Percentiles rank a stretch among this genome's conserved stretches.
These are phyloP conservation scores for Tricholaema leucomelas DNA, from an alignment of 2,113 vertebrate genomes.

Conservation along the genomic window DNA sequence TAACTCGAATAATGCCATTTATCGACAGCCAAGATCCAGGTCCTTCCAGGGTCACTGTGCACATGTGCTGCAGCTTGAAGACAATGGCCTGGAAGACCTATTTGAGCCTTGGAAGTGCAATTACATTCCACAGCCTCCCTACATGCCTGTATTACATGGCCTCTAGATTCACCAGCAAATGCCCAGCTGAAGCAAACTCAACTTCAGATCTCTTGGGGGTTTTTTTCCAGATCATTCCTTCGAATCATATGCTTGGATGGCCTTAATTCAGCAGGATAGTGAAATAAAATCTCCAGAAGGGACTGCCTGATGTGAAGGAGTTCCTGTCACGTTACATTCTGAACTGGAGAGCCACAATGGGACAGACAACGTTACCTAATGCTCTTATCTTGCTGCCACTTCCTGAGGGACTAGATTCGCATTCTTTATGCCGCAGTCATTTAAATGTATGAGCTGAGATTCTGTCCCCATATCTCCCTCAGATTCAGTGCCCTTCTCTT, in stretches of 20 bases:
- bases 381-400: background rate
- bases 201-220: background rate
- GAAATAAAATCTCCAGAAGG: background rate
- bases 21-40: slow-evolving; percentile 31
- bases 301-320: background rate
- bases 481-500: background rate
- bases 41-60: slow-evolving; percentile 27
- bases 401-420: background rate
- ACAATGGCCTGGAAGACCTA: background rate
- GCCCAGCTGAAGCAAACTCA: background rate
- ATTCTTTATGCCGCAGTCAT: background rate
- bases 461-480: background rate
- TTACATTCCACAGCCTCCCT: background rate
- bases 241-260: background rate
- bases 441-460: background rate
- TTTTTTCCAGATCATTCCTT: background rate
- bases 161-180: background rate
- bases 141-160: background rate
- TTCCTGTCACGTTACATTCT: background rate
- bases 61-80: background rate
- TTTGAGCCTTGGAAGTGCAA: background rate
- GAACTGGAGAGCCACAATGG: background rate
- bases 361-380: background rate
- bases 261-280: background rate
- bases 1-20: slow-evolving; percentile 54